phyloP scores from a whole-genome alignment of 2,888 invertebrate species.

The Cerastis leucographa region DNA sequence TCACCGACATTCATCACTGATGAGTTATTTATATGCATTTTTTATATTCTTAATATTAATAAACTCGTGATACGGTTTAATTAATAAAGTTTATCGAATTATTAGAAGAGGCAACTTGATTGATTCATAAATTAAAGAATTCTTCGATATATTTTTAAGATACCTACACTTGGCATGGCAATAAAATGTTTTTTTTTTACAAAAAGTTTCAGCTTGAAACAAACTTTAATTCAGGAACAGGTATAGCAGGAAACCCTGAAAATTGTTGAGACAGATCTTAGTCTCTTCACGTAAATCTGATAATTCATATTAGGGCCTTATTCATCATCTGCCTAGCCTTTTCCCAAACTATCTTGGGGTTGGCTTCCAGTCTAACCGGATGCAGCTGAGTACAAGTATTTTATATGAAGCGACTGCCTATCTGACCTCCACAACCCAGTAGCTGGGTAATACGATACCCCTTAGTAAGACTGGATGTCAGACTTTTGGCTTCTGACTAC shows the following conservation, averaged over 20 bases:
- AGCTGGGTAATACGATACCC: too few relatives aligned
- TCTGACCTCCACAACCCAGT: too few relatives aligned
- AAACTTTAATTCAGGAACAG: neutral
- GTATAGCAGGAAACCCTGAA: neutral
- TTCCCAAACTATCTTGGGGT: too few relatives aligned
- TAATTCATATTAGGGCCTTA: too few relatives aligned
- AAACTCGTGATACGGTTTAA: constrained; percentile 26
- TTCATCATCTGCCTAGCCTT: too few relatives aligned
- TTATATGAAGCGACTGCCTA: too few relatives aligned
- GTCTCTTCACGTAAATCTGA: neutral
- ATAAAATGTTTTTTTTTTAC: neutral
- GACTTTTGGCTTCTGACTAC: too few relatives aligned
- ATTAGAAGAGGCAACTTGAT: constrained; percentile 9
- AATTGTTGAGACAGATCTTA: neutral
- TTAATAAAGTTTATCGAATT: constrained; percentile 35
- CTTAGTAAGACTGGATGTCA: too few relatives aligned
- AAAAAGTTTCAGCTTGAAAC: neutral
- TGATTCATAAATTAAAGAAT: constrained; percentile 7
- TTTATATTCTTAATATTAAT: constrained; percentile 39
- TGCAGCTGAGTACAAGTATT: too few relatives aligned
- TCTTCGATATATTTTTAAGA: neutral
- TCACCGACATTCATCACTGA: constrained; percentile 39
- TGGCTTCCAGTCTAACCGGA: too few relatives aligned
- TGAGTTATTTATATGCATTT: constrained; percentile 42
- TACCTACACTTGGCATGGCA: neutral